Percentiles rank a stretch among this genome's conserved stretches.
phyloP scores from a whole-genome alignment of 2,113 vertebrate genomes.

The Propithecus coquereli region DNA sequence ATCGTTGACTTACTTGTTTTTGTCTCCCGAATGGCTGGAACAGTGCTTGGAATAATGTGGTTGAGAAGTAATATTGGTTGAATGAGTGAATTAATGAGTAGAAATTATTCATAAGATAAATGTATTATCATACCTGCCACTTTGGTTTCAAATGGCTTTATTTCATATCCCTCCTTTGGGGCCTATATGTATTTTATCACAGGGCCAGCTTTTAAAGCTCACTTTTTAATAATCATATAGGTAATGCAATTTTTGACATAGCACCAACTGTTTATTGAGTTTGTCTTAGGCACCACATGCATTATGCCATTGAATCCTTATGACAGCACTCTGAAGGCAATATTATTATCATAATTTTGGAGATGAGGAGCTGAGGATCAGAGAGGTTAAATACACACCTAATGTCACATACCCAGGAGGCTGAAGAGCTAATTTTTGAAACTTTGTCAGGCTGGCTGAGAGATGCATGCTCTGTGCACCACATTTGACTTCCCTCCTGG shows the following conservation, averaged over 20 bases:
- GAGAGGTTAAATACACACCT: slow-evolving; percentile 33
- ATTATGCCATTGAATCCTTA: neutral
- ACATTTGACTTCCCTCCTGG: neutral
- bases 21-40: neutral
- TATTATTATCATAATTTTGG: slow-evolving; percentile 30
- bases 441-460: neutral
- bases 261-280: neutral
- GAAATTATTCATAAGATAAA: slow-evolving; percentile 20
- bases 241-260: neutral
- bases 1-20: slow-evolving; percentile 8
- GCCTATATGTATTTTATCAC: neutral
- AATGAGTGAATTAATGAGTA: slow-evolving; percentile 39
- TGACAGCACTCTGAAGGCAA: slow-evolving; percentile 10
- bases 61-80: slow-evolving; percentile 21
- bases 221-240: neutral
- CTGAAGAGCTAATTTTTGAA: slow-evolving; percentile 6
- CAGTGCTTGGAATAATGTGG: neutral
- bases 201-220: neutral
- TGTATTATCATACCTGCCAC: neutral
- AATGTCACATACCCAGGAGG: neutral
- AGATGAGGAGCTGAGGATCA: slow-evolving; percentile 7
- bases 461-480: neutral
- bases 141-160: slow-evolving; percentile 5
- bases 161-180: neutral
- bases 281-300: neutral